A percentile compares a stretch with the other conserved stretches of the same genome.
phyloP scores from a whole-genome alignment of 2,797 vertebrate genomes.

The Hydrocynus forskahlii region DNA sequence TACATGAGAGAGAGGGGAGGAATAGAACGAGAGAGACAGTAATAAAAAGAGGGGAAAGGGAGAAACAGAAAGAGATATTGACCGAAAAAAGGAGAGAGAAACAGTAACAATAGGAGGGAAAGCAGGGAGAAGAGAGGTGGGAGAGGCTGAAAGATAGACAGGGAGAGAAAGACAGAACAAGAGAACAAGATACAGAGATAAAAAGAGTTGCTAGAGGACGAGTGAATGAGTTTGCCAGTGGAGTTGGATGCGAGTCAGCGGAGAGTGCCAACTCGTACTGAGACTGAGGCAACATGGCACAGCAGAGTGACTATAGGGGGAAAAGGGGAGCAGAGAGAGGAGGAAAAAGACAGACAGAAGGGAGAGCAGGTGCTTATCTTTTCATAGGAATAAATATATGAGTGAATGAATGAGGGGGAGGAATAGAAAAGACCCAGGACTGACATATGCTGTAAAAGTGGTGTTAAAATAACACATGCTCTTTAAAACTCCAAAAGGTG shows the following conservation, averaged over 20 bases:
- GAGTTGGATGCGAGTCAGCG: slow-evolving; percentile 27
- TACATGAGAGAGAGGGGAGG: not conserved
- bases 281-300: slow-evolving; percentile 19
- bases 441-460: not conserved
- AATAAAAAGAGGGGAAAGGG: not conserved
- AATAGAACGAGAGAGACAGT: not conserved
- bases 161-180: not conserved
- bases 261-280: slow-evolving; percentile 22
- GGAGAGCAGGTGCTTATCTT: slow-evolving; percentile 38
- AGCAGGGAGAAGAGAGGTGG: not conserved
- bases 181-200: not conserved
- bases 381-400: slow-evolving; percentile 10
- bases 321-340: not conserved
- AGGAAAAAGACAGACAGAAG: slow-evolving; percentile 23
- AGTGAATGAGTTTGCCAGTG: slow-evolving; percentile 36
- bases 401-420: not conserved
- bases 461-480: not conserved
- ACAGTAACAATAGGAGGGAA: not conserved
- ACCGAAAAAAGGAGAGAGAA: not conserved
- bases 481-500: not conserved
- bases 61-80: not conserved
- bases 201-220: not conserved
- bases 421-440: not conserved
- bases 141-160: not conserved
- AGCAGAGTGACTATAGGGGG: not conserved